Evolutionary conservation across 2,797 vertebrate genomes (phyloP).

Genomic region (Sphaeramia orbicularis): DNA sequence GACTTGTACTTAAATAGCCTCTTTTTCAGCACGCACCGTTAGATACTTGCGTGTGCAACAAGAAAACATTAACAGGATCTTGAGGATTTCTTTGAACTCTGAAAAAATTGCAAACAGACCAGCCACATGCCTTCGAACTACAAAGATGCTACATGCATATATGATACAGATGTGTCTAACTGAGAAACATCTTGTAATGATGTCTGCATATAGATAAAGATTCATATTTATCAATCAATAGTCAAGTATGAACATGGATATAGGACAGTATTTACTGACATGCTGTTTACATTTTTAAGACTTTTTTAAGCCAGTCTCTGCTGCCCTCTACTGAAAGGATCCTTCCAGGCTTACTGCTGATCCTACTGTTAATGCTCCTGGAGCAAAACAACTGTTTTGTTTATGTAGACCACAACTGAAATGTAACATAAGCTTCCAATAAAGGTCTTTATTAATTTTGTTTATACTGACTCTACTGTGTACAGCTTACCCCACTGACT

Average conservation of each 20-base stretch:
- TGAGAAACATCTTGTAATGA: constrained; percentile 24
- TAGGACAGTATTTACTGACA: constrained; percentile 36
- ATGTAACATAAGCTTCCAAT: constrained; percentile 65
- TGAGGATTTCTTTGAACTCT: constrained; percentile 42
- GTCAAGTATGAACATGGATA: constrained; percentile 36
- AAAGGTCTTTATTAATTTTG: constrained; percentile 64
- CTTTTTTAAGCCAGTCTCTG: constrained; percentile 55
- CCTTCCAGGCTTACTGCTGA: constrained; percentile 13
- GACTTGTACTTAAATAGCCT: constrained; percentile 34
- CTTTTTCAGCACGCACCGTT: constrained; percentile 27
- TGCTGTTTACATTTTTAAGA: constrained; percentile 35
- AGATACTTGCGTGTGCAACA: constrained; percentile 19
- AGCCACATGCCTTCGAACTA: constrained; percentile 37
- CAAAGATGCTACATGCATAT: constrained; percentile 17
- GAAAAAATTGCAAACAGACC: constrained; percentile 43
- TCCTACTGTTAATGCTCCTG: constrained; percentile 24
- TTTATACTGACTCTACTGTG: constrained; percentile 26
- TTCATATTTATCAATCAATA: constrained; percentile 67
- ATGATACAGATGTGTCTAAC: constrained; percentile 28
- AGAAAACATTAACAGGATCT: constrained; percentile 46
- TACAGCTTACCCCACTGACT: background rate
- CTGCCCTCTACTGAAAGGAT: constrained; percentile 69
- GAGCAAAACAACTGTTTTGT: constrained; percentile 37
- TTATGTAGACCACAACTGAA: constrained; percentile 47
- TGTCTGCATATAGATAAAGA: constrained; percentile 20